Evolutionary conservation across 2,888 invertebrate genomes (phyloP).

Genomic region (Xestia ashworthii): DNA sequence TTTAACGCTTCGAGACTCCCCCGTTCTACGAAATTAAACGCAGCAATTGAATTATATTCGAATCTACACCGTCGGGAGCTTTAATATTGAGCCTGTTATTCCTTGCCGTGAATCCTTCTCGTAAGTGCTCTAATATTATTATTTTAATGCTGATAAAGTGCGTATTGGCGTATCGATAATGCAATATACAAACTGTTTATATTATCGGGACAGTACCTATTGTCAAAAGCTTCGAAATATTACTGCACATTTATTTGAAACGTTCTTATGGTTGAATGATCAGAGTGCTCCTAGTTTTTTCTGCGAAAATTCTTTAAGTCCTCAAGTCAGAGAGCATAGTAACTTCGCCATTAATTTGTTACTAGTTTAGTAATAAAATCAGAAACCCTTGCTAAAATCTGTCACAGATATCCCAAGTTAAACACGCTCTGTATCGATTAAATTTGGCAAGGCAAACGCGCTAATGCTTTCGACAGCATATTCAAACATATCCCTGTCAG

Average conservation of each 20-base stretch:
- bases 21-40: constrained; percentile 81
- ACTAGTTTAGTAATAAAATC: background rate
- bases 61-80: constrained; percentile 77
- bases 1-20: constrained; percentile 83
- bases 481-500: constrained; percentile 1
- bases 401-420: background rate
- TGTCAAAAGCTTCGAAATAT: background rate
- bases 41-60: constrained; percentile 80
- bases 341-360: background rate
- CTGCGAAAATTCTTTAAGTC: background rate
- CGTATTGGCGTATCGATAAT: constrained; percentile 49
- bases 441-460: background rate
- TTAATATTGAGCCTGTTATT: constrained; percentile 76
- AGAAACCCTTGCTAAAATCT: background rate
- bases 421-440: background rate
- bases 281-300: background rate
- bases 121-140: constrained; percentile 71
- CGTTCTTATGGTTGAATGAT: background rate
- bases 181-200: constrained; percentile 34
- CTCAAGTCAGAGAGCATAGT: background rate
- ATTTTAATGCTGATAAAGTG: constrained; percentile 65
- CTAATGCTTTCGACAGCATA: background rate
- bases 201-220: constrained; percentile 2
- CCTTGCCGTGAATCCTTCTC: constrained; percentile 66
- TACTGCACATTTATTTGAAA: background rate